phyloP scores from a whole-genome alignment of 92 coral and sea anemone species.

The Porites evermanni region DNA sequence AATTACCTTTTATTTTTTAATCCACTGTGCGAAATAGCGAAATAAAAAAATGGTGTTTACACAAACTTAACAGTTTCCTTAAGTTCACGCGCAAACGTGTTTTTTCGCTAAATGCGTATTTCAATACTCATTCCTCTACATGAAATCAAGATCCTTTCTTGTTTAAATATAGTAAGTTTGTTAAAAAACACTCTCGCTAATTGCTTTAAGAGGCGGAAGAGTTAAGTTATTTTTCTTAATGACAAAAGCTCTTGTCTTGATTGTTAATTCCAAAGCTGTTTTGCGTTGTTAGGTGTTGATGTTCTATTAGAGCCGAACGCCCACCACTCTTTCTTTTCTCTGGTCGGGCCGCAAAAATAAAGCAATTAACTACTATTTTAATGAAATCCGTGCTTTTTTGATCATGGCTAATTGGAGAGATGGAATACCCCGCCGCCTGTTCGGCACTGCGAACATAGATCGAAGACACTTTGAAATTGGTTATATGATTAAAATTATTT shows the following conservation, averaged over 20 bases:
- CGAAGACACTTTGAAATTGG: too few species aligned
- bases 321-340: not conserved
- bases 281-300: not conserved
- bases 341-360: not conserved
- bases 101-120: not conserved
- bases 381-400: not conserved
- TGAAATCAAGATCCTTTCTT: too few species aligned
- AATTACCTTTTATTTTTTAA: not conserved
- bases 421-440: too few species aligned
- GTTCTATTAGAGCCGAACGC: not conserved
- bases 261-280: not conserved
- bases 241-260: not conserved
- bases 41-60: not conserved
- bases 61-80: not conserved
- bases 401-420: not conserved
- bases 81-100: not conserved
- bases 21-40: not conserved
- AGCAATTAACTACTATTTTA: not conserved
- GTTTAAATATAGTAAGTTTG: not conserved
- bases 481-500: too few species aligned
- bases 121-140: not conserved
- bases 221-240: not conserved
- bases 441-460: too few species aligned
- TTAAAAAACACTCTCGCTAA: slow-evolving; percentile 4
- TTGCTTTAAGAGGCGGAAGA: slow-evolving; percentile 12